phyloP scores from a whole-genome alignment of 2,888 invertebrate genomes.

The Coelopa pilipes region DNA sequence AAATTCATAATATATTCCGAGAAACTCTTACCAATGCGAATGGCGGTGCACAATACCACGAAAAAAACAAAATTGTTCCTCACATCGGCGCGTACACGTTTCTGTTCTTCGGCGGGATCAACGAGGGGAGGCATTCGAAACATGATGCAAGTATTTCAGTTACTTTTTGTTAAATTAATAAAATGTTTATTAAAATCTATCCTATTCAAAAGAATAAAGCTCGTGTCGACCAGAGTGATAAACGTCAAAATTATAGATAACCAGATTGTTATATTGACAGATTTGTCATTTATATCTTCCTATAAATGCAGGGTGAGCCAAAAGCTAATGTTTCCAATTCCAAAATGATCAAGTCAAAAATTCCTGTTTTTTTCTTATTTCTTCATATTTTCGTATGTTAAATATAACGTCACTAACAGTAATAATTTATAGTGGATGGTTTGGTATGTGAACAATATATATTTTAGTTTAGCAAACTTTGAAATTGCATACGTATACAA shows the following conservation, averaged over 20 bases:
- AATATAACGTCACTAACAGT: too few species aligned
- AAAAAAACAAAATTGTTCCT: slow-evolving; percentile 62
- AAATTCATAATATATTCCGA: not conserved
- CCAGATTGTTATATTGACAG: too few species aligned
- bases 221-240: not conserved
- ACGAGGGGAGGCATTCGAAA: slow-evolving; percentile 64
- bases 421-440: too few species aligned
- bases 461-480: too few species aligned
- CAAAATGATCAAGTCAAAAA: too few species aligned
- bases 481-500: too few species aligned
- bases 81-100: slow-evolving; percentile 61
- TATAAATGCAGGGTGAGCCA: too few species aligned
- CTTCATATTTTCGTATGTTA: too few species aligned
- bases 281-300: too few species aligned
- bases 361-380: too few species aligned
- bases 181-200: slow-evolving; percentile 6
- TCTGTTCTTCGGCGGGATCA: slow-evolving; percentile 65
- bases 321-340: too few species aligned
- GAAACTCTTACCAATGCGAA: slow-evolving; percentile 57
- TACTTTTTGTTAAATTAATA: slow-evolving; percentile 6
- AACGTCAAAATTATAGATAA: not conserved
- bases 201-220: not conserved
- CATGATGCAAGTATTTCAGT: slow-evolving; percentile 49
- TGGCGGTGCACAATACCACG: slow-evolving; percentile 56
- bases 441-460: too few species aligned